Base-by-base conservation (phyloP, 2,797 vertebrate species). In the Dallia pectoralis region DNA sequence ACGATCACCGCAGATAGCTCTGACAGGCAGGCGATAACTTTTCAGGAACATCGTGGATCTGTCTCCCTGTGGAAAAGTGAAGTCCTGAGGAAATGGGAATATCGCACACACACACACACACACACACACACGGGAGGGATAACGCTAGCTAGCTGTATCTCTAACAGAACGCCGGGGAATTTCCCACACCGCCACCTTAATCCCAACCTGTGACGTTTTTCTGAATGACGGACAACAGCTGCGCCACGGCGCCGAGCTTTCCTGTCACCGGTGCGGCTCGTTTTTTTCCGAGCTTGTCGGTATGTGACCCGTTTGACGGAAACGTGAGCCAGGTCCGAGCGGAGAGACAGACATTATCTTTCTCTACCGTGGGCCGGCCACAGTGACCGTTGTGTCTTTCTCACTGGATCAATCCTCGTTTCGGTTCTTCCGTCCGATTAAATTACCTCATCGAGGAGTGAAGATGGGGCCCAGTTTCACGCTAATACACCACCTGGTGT, bases 241-340 rank as follows among this genome's bases (percentile, higher is more conserved):
- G 51, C 11, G 51, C 51, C 22, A 53, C 33, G 2, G 73, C 36
- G 30, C 71, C 61, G 53, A 30, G 61, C 44, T 75, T 67, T 76
- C 1, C 47, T 25, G 76, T 27, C 19, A 3, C 9, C 25, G 69
- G 77, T 80, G 81, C n/a, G n/a, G 79, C 74, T 74, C 61, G 71
- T 22, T 59, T 4, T 66, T 67, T 67, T n/a, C n/a, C 59, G 74
- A 74, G 51, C 74, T 27, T 79, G 82, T 85, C 25, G 85, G 83
- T 87, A 90, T 74, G 62, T 79, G 83, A 89, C 78, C 84, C 67
- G 22, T 51, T 71, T 47, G 61, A 74, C n/a, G 69, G 81, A 81
- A 87, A 89, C 19, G 70, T 83, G 84, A 91, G 79, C 80, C 82
- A 49, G n/a, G 71, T 66, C 79, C 71, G 25, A 11, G 25, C 22